Evolutionary conservation across 2,888 invertebrate genomes (phyloP).

Genomic region (Aphodius granarius): DNA sequence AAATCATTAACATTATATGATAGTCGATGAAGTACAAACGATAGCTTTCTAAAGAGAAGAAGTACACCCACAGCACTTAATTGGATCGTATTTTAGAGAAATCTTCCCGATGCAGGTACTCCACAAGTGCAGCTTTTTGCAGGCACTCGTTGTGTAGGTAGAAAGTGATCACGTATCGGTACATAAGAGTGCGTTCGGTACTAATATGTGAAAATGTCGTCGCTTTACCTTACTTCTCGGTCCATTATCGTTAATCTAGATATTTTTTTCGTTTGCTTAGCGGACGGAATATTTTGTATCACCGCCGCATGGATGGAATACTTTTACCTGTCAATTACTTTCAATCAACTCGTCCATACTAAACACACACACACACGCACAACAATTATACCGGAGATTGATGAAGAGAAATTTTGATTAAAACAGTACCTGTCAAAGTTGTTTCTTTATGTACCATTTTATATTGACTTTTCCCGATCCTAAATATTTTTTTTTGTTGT

Average conservation of each 20-base stretch:
- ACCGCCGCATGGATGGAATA: neutral
- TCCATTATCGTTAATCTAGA: neutral
- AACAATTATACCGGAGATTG: neutral
- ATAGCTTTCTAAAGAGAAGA: constrained; percentile 48
- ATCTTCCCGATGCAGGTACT: constrained; percentile 29
- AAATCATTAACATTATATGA: too few species aligned
- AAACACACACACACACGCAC: neutral
- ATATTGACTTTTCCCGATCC: too few species aligned
- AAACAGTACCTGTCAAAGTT: too few species aligned
- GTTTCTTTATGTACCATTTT: too few species aligned
- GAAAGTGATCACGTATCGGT: neutral
- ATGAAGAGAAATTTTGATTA: neutral
- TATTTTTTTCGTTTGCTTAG: neutral
- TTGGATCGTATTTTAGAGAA: constrained; percentile 41
- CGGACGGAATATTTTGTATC: constrained; percentile 19
- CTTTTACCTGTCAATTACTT: neutral
- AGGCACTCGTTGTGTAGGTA: neutral
- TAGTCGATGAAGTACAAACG: neutral
- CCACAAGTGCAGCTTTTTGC: neutral
- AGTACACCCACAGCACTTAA: constrained; percentile 48
- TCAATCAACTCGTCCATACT: neutral
- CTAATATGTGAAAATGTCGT: neutral
- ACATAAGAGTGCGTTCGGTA: neutral
- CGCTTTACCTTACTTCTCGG: neutral
- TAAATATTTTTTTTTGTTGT: too few species aligned